These are phyloP conservation scores for Antennarius maculatus DNA, from an alignment of 2,797 vertebrate genomes.

Conservation along the genomic window DNA sequence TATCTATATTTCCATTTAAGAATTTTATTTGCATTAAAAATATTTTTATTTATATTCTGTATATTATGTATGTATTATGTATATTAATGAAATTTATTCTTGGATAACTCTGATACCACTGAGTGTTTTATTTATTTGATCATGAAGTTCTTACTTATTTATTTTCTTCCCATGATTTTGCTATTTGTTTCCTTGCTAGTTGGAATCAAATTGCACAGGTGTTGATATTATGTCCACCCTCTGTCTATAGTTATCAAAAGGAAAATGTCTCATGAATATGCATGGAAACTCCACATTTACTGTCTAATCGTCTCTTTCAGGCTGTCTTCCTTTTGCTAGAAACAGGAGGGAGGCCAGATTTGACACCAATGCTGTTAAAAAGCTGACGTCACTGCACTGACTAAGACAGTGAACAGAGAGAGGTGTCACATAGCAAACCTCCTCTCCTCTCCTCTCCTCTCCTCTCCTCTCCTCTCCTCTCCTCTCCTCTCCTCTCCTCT, in stretches of 20 bases:
- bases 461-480: constrained; percentile 12
- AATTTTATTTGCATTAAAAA: neutral
- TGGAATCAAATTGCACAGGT: constrained; percentile 26
- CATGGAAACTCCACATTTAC: constrained; percentile 49
- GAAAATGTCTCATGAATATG: constrained; percentile 47
- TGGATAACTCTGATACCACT: neutral
- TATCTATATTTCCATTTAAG: constrained; percentile 2
- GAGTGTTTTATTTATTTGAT: constrained; percentile 3
- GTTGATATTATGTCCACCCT: constrained; percentile 34
- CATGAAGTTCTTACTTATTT: constrained; percentile 7
- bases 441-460: constrained; percentile 39
- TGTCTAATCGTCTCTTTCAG: constrained; percentile 56
- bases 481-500: constrained; percentile 39
- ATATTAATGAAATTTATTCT: neutral
- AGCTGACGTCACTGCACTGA: constrained; percentile 78
- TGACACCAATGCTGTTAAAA: constrained; percentile 79
- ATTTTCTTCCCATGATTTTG: constrained; percentile 32
- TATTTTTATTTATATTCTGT: constrained; percentile 15
- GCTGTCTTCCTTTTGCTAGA: constrained; percentile 58
- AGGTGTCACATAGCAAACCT: constrained; percentile 74
- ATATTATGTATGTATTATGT: constrained; percentile 30
- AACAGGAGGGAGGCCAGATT: constrained; percentile 80
- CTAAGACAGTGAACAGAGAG: constrained; percentile 73
- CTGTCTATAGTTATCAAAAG: constrained; percentile 23
- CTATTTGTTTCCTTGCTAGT: constrained; percentile 24